A percentile compares a stretch with the other conserved stretches of the same genome.
phyloP scores from a whole-genome alignment of 2,797 vertebrate genomes.

The Platyrinchus mystaceus region DNA sequence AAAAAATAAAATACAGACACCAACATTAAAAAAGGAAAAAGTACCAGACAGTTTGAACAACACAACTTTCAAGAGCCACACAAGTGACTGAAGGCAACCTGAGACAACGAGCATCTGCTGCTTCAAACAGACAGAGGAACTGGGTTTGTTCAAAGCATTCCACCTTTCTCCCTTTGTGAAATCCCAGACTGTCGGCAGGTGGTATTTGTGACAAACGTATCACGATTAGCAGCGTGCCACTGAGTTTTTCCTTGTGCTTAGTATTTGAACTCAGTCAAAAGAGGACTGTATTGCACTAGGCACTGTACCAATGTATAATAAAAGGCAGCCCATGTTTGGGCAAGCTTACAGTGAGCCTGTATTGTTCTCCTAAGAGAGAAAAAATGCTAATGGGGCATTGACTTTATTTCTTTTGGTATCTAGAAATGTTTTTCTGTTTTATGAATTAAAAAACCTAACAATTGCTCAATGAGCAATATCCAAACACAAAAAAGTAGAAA shows the following conservation, averaged over 20 bases:
- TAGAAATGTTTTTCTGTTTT: neutral
- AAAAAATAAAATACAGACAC: neutral
- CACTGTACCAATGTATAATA: neutral
- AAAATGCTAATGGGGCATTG: neutral
- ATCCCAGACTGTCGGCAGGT: neutral
- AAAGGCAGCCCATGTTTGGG: constrained; percentile 47
- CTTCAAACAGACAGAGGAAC: neutral
- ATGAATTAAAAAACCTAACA: neutral
- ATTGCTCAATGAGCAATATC: neutral
- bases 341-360: neutral
- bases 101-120: neutral
- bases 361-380: constrained; percentile 14
- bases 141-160: neutral
- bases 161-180: neutral
- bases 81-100: neutral
- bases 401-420: neutral
- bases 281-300: neutral
- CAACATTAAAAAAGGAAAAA: neutral
- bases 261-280: neutral
- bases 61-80: accelerated
- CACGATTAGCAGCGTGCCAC: neutral
- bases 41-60: neutral
- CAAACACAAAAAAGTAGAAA: neutral
- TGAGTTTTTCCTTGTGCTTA: neutral
- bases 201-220: neutral